Conservation (phyloP, 2,113 vertebrate genomes). For the Lichenostomus cassidix region DNA sequence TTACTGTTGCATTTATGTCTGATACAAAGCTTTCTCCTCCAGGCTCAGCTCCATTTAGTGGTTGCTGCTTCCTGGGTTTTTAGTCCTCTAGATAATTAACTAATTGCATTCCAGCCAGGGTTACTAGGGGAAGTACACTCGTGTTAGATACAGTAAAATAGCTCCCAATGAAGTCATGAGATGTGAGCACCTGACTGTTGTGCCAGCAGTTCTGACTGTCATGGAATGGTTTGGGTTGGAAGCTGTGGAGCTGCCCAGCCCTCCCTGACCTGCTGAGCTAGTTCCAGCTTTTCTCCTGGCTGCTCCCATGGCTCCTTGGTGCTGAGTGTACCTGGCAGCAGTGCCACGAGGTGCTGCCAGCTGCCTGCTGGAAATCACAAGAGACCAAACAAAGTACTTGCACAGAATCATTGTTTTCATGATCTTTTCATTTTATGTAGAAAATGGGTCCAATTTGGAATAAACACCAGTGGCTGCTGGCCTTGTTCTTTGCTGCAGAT, state of each 20-base stretch:
- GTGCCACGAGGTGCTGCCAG: neutral
- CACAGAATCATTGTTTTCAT: neutral
- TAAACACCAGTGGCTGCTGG: neutral
- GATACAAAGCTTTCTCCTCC: neutral
- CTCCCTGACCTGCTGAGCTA: neutral
- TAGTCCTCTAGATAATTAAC: neutral
- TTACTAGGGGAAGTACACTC: fast-evolving
- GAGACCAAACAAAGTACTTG: neutral
- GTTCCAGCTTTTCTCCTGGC: neutral
- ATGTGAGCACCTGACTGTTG: neutral
- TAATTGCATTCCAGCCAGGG: neutral
- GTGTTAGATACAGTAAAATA: neutral
- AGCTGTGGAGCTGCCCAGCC: neutral
- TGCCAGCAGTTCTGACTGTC: fast-evolving
- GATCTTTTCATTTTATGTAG: neutral
- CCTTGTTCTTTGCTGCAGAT: neutral
- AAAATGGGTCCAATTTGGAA: neutral
- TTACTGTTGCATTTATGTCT: neutral
- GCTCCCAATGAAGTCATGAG: neutral
- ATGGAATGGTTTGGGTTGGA: neutral
- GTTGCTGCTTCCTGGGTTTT: neutral
- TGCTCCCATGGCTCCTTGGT: neutral
- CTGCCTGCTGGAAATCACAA: neutral
- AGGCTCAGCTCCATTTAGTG: neutral
- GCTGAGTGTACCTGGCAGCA: neutral